Conservation (phyloP, 2,113 vertebrate species). For the Acanthochromis polyacanthus region DNA sequence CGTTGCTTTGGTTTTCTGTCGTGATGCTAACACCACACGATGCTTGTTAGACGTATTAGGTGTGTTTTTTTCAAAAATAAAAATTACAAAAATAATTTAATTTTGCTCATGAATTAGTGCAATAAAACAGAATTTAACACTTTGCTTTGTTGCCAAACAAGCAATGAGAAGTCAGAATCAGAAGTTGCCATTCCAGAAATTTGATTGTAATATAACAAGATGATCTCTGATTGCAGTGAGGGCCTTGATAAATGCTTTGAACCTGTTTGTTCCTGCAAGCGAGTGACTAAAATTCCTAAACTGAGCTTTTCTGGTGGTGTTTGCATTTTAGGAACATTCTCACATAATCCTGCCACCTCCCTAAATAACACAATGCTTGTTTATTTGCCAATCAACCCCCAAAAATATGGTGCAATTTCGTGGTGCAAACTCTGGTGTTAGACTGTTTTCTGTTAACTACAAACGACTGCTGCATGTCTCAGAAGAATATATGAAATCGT, state of each 20-base stretch:
- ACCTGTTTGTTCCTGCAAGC: not conserved
- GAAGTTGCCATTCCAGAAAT: not conserved
- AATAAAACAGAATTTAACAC: not conserved
- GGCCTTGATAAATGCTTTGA: not conserved
- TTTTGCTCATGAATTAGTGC: not conserved
- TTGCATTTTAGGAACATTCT: conserved; percentile 27
- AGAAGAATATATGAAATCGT: too few species aligned
- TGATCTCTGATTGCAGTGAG: not conserved
- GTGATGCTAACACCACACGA: not conserved
- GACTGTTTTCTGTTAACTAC: not conserved
- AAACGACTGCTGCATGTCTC: not conserved
- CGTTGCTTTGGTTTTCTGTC: not conserved
- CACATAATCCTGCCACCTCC: conserved; percentile 54
- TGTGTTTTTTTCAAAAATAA: too few species aligned
- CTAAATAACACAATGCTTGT: conserved; percentile 19
- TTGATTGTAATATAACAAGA: not conserved
- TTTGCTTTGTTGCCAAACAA: not conserved
- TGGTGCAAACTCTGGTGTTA: conserved; percentile 17
- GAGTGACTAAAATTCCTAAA: not conserved
- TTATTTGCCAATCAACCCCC: conserved; percentile 3
- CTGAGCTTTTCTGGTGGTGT: not conserved
- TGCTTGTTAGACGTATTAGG: not conserved
- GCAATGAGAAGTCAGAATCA: not conserved
- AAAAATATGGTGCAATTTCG: conserved; percentile 31
- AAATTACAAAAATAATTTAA: not conserved